These are phyloP conservation scores for Takifugu ocellatus DNA, from an alignment of 2,797 vertebrate species.

Conservation along the genomic window DNA sequence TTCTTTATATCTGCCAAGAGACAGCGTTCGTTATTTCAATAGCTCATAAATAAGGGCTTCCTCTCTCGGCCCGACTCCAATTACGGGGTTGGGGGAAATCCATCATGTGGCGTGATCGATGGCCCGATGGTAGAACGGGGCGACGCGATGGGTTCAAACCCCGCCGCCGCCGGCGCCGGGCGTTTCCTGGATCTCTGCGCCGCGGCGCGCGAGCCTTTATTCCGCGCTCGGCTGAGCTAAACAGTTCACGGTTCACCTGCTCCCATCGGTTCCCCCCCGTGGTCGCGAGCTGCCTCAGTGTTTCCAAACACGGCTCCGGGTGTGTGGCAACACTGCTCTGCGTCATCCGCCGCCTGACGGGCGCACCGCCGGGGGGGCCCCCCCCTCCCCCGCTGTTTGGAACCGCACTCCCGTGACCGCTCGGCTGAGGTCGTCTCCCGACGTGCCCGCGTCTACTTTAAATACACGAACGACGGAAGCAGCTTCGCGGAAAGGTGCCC, in stretches of 20 bases:
- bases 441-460: neutral
- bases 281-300: slow-evolving; percentile 57
- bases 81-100: slow-evolving; percentile 58
- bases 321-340: slow-evolving; percentile 74
- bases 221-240: slow-evolving; percentile 59
- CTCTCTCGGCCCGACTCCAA: slow-evolving; percentile 68
- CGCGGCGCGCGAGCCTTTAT: slow-evolving; percentile 12
- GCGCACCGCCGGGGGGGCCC: slow-evolving; percentile 44
- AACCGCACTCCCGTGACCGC: slow-evolving; percentile 55
- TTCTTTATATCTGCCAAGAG: slow-evolving; percentile 70
- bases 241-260: slow-evolving; percentile 67
- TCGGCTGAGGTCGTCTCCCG: slow-evolving; percentile 47
- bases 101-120: slow-evolving; percentile 66
- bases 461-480: too few relatives aligned
- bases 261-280: slow-evolving; percentile 57
- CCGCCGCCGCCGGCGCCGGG: slow-evolving; percentile 35
- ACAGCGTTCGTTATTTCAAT: slow-evolving; percentile 73
- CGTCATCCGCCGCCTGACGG: slow-evolving; percentile 54
- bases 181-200: slow-evolving; percentile 73
- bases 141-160: neutral
- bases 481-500: neutral
- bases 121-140: slow-evolving; percentile 16
- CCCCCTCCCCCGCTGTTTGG: slow-evolving; percentile 45
- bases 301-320: slow-evolving; percentile 69
- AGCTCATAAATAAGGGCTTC: slow-evolving; percentile 75